Evolutionary conservation across 2,888 invertebrate species (phyloP).

Genomic region (Netelia virgata): DNA sequence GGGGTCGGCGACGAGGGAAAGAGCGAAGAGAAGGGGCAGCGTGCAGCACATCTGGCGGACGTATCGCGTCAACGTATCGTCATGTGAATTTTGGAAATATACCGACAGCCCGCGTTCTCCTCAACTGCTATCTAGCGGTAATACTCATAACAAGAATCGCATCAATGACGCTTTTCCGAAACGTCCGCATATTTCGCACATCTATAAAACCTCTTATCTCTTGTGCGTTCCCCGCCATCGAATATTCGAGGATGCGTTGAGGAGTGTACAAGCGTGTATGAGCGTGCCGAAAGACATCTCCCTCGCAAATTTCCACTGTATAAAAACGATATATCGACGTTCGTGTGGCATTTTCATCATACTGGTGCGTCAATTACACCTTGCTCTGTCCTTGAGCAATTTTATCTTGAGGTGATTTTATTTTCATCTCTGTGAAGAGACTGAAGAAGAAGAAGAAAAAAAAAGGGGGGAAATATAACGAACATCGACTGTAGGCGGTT

Average conservation of each 20-base stretch:
- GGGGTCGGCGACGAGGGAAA: constrained; percentile 18
- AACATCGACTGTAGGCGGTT: constrained; percentile 22
- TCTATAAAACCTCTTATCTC: no score
- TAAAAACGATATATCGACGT: background rate
- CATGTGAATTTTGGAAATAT: background rate
- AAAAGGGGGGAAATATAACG: background rate
- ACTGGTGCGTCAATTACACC: background rate
- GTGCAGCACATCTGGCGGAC: background rate
- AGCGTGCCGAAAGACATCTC: background rate
- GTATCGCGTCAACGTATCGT: background rate
- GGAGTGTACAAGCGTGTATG: background rate
- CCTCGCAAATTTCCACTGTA: constrained; percentile 1
- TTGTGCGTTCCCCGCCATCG: no score
- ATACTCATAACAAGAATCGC: no score
- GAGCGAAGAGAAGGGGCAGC: background rate
- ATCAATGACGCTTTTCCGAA: no score
- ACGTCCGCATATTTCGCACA: no score
- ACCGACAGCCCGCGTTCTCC: no score
- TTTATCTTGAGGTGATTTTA: background rate
- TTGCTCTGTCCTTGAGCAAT: background rate
- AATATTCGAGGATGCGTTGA: background rate
- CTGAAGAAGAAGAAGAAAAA: background rate
- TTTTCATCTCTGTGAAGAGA: background rate
- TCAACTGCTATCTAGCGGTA: background rate
- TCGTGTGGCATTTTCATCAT: background rate